Evolutionary conservation across 2,888 invertebrate genomes (phyloP), one percentile per base, ranked within the genome.

Genomic region (Drosophila rubida): DNA sequence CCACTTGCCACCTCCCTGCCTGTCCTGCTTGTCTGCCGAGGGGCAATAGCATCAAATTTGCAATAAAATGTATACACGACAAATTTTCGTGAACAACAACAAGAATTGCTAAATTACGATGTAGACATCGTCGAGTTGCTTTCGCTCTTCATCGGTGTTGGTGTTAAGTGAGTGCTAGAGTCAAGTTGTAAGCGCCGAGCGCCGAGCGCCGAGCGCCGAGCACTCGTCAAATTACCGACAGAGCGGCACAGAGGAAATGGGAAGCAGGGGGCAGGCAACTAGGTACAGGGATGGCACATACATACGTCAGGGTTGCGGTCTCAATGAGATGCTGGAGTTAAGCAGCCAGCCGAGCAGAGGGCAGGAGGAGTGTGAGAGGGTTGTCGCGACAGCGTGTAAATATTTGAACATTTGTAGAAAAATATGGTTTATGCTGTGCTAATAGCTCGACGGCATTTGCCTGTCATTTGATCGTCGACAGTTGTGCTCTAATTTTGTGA

Each of bases 391-490:
- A 4, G 14, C 30, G 62, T 81, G 71, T 71, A 84, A 87, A 89
- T 90, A 90, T 90, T 89, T 88, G 91, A 91, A 90, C 91, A 91
- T 91, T 91, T 91, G 91, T 80, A 68, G 78, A 75, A 89, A 87
- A 91, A 91, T 91, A 91, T 91, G 91, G 87, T 91, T 90, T 89
- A 80, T 80, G 83, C 79, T 75, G 77, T 72, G 69, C 77, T 90
- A 89, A 89, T 89, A 80, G 83, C 67, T 41, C 30, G 41, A 7
- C 57, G 51, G 46, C 68, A 63, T 54, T 49, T 72, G 69, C 49
- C 65, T 75, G 83, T 83, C 83, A 85, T 80, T 78, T 80, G 80
- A 80, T 83, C 83, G 73, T 53, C 50, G 53, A 72, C 83, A 78
- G 78, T 80, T 83, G 80, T 80, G 25, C 53, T 44, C 19, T 32